phyloP scores from a whole-genome alignment of 2,113 vertebrate species.

The Rhegmatorhina hoffmannsi region DNA sequence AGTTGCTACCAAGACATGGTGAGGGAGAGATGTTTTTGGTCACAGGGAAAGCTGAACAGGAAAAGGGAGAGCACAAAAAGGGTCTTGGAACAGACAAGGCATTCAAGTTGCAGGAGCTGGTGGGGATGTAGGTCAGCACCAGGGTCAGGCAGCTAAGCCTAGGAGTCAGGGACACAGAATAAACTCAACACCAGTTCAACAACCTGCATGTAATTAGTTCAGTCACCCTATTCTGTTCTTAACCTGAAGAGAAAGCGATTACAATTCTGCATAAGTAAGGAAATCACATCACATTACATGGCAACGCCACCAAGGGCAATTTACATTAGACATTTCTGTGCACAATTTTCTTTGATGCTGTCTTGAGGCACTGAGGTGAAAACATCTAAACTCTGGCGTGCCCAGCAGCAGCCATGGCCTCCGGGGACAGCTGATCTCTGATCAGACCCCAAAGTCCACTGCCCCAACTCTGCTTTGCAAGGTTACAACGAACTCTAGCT shows the following conservation, averaged over 20 bases:
- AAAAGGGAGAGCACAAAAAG: background rate
- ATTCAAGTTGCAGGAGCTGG: background rate
- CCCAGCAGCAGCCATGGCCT: constrained; percentile 4
- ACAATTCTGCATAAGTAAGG: constrained; percentile 49
- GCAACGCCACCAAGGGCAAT: constrained; percentile 42
- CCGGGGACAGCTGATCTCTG: background rate
- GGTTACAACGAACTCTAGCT: background rate
- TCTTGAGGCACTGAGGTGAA: constrained; percentile 43
- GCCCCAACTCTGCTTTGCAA: background rate
- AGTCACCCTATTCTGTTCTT: constrained; percentile 43
- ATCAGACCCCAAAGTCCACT: background rate
- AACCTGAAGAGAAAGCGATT: constrained; percentile 65
- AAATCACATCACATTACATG: constrained; percentile 66
- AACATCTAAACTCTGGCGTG: background rate
- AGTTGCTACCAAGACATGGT: background rate
- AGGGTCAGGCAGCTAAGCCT: constrained; percentile 23
- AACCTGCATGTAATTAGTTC: constrained; percentile 64
- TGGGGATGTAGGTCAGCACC: background rate
- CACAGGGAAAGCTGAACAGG: background rate
- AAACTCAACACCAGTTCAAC: constrained; percentile 29
- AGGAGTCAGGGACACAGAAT: background rate
- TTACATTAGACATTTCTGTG: constrained; percentile 50
- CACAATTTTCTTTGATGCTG: constrained; percentile 59
- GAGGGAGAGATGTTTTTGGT: background rate
- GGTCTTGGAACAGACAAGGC: background rate